Base-by-base conservation (phyloP, 2,113 vertebrate species). In the Myotis yumanensis region DNA sequence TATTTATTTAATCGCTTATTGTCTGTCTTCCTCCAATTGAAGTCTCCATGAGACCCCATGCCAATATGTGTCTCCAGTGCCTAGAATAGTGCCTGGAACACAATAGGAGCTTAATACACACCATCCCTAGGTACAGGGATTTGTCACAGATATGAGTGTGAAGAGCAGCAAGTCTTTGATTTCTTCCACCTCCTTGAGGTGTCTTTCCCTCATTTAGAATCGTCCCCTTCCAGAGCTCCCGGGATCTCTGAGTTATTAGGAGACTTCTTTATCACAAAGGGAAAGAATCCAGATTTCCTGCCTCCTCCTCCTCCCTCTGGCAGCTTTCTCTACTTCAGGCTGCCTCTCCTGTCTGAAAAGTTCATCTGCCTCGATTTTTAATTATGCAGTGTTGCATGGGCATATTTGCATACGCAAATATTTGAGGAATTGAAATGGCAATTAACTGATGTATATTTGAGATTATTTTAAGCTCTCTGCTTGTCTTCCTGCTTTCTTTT, bases 321-420 rank as follows among this genome's bases (percentile, higher is more conserved):
- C 52, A 66, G 40, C 46, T 94, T 72, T 72, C 37, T 91, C 15
- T 85, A 37, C 37, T 82, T 5, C 14, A 54, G n/a, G 52, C 40
- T 64, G 32, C 59, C n/a, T 91, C 59, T 69, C 11, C 52, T 71
- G 64, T 68, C 48, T 71, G 66, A 12, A 62, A 35, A 93, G n/a
- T 89, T 69, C n/a, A 84, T 32, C 87, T 72, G 35, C 77, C 82
- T 73, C 23, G 2, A 12, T 71, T 90, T 96, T 96, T 96, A 86
- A 95, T 77, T 97, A 93, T 96, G 62, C 89, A 30, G 84, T 89
- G 95, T 69, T 37, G 51, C 93, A 85, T 77, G 9, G 94, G 91
- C 52, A 59, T 82, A 90, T 72, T 94, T 92, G 40, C 96, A 95
- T 97, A 92, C 25, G 23, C 93, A 96, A 95, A 93, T 95, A 94